Percentiles rank a stretch among this genome's conserved stretches.
Evolutionary conservation across 2,113 vertebrate species (phyloP).

Genomic region (Oenanthe oenanthe): DNA sequence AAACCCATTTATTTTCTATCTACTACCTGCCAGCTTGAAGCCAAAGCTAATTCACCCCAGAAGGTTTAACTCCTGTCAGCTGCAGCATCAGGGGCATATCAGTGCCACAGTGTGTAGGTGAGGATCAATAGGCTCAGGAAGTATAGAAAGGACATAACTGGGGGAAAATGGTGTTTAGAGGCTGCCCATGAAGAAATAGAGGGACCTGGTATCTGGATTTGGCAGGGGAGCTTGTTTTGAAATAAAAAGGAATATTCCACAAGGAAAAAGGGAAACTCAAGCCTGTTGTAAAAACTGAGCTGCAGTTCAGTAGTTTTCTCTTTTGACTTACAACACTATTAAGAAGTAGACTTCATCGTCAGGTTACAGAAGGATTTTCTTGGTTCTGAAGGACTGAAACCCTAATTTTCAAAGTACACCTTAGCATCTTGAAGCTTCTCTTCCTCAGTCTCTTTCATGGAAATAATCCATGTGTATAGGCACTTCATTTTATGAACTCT

Average conservation of each 20-base stretch:
- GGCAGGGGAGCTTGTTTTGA: not conserved
- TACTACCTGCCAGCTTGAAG: slow-evolving; percentile 17
- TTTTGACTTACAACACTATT: not conserved
- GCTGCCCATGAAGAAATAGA: not conserved
- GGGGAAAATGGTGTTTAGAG: not conserved
- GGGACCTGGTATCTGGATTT: not conserved
- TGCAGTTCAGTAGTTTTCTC: not conserved
- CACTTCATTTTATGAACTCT: not conserved
- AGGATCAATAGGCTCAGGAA: slow-evolving; percentile 20
- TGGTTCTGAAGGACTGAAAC: not conserved
- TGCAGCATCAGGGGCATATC: not conserved
- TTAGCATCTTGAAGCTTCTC: not conserved
- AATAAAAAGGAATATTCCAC: not conserved
- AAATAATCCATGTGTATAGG: not conserved
- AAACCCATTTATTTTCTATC: slow-evolving; percentile 61
- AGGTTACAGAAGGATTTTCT: not conserved
- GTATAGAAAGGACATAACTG: not conserved
- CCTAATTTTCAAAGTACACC: not conserved
- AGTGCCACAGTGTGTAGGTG: not conserved
- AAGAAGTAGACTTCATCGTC: not conserved
- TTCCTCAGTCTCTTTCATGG: not conserved
- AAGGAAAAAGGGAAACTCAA: not conserved
- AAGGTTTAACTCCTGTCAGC: slow-evolving; percentile 22
- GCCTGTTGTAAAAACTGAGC: not conserved
- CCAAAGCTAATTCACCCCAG: slow-evolving; percentile 53